Conservation (phyloP, 2,888 invertebrate species). For the Caenorhabditis sinica region DNA sequence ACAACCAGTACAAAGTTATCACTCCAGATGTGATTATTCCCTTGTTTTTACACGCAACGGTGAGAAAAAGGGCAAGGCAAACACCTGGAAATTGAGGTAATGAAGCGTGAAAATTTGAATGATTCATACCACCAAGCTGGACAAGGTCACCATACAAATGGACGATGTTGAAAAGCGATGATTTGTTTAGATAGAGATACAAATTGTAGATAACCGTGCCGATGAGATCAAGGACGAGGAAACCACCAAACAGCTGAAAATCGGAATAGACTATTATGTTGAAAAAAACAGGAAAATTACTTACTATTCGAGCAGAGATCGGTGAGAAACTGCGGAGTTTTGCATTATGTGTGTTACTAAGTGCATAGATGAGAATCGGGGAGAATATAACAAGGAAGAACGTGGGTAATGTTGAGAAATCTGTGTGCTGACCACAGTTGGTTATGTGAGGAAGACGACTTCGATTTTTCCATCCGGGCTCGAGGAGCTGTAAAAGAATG, state of each 20-base stretch:
- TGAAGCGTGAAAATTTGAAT: not conserved
- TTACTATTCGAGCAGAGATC: slow-evolving; percentile 77
- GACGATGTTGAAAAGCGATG: not conserved
- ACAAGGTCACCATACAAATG: slow-evolving; percentile 67
- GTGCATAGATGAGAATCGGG: slow-evolving; percentile 76
- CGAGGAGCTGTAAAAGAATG: too few relatives aligned
- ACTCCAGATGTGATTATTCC: slow-evolving; percentile 82
- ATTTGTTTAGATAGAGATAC: slow-evolving; percentile 38
- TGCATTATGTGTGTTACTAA: slow-evolving; percentile 74
- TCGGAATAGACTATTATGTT: not conserved
- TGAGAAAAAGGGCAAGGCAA: slow-evolving; percentile 75
- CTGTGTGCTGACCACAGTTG: slow-evolving; percentile 79
- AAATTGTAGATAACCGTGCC: slow-evolving; percentile 66
- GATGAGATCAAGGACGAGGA: slow-evolving; percentile 72
- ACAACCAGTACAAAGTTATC: slow-evolving; percentile 80
- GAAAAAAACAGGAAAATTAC: slow-evolving; percentile 7
- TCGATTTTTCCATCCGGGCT: slow-evolving; percentile 69
- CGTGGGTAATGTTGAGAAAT: slow-evolving; percentile 77
- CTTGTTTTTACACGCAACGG: slow-evolving; percentile 77
- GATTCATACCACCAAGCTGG: slow-evolving; percentile 67
- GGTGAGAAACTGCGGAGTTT: slow-evolving; percentile 75
- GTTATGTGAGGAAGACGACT: slow-evolving; percentile 68
- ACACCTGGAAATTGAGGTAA: slow-evolving; percentile 60
- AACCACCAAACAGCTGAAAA: slow-evolving; percentile 64
- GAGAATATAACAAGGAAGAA: slow-evolving; percentile 76